Evolutionary conservation across 92 coral and sea anemone genomes (phyloP), one percentile per base, ranked within the genome.

Genomic region (Plumapathes pennacea): DNA sequence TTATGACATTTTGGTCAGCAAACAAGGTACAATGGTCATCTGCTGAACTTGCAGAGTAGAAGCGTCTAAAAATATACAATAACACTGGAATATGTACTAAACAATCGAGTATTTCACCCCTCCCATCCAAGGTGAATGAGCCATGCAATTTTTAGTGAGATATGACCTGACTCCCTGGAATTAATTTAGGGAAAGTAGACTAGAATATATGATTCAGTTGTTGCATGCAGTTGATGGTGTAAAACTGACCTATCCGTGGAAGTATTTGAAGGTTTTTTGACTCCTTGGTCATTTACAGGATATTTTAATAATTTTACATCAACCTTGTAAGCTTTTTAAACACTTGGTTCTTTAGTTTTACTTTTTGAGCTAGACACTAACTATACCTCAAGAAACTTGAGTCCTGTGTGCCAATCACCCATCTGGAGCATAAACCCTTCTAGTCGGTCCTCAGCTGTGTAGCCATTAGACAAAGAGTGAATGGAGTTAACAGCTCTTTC

Each of bases 401-500:
- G 58, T 13, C 57, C 77, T 46, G 77, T 50, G 45, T 69, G 77
- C 71, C 64, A 54, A 47, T 52, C 71, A 34, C 64, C 80, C 14
- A 62, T 46, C 50, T 62, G 80, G 10, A 52, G 29, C 34, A 53
- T 73, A 26, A 62, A 31, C 26, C 64, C 58, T 54, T 73, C 80
- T 24, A 54, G 60, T 13, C 65, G 72, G 32, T 73, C 80, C 26
- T 80, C 81, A 29, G 70, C 15, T 5, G 71, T 80, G 60, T 64
- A 65, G 25, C 81, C 71, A 72, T 72, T 80, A 7, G 47, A 18
- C 34, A 80, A 76, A 18, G 87, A 66, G 41, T 33, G 71, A 15
- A 80, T 65, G 3, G 46, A 33, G 43, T 80, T 80, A 10, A 73
- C 87, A 31, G 87, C 87, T 45, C 81, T 65, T 52, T 80, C 81